These are phyloP conservation scores for Lateolabrax maculatus DNA, from an alignment of 2,797 vertebrate species.

Conservation along the genomic window DNA sequence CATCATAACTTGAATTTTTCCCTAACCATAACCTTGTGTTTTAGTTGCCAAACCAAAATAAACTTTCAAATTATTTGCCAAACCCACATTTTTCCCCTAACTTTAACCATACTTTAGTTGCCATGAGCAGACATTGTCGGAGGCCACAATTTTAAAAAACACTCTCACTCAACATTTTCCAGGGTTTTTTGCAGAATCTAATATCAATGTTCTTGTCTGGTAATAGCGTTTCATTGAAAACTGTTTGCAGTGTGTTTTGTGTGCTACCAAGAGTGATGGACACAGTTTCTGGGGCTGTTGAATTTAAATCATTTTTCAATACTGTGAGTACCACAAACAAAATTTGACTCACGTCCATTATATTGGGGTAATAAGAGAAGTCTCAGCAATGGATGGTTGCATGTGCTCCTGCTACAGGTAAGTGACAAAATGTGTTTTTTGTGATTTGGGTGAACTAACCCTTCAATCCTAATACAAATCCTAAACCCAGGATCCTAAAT, in stretches of 20 bases:
- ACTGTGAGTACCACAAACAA: background rate
- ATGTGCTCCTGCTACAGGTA: background rate
- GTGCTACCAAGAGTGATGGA: background rate
- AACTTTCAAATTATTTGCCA: too few species aligned
- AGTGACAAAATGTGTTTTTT: background rate
- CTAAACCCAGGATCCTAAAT: background rate
- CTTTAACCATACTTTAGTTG: background rate
- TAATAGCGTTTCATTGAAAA: too few species aligned
- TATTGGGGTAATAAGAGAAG: background rate
- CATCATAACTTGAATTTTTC: background rate
- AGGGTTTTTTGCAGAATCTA: too few species aligned
- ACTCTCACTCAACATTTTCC: too few species aligned
- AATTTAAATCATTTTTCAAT: background rate
- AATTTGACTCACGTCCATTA: background rate
- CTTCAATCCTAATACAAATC: background rate
- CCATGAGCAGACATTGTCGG: background rate
- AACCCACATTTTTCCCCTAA: too few species aligned
- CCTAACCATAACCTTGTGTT: too few species aligned
- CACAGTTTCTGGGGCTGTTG: background rate
- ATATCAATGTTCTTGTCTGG: too few species aligned
- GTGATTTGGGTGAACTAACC: too few species aligned
- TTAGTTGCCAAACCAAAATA: too few species aligned
- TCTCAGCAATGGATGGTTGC: background rate
- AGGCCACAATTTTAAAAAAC: too few species aligned
- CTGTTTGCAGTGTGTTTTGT: constrained; percentile 2